Base-by-base conservation (phyloP, 2,888 invertebrate genomes). In the Neria commutata region DNA sequence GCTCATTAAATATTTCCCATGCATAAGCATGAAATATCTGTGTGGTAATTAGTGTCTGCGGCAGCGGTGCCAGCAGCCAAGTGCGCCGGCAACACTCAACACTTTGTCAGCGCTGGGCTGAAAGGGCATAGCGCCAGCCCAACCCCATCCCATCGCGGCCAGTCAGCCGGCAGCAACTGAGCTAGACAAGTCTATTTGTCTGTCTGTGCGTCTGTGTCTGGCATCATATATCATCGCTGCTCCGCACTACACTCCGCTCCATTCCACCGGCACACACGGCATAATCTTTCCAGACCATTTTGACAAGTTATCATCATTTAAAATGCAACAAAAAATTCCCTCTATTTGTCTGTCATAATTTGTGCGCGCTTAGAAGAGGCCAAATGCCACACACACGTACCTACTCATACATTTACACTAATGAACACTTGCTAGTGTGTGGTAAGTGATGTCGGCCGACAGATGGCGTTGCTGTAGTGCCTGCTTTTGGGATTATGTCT, bases 291-390 rank as follows among this genome's bases (percentile, higher is more conserved):
- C 67, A 72, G 67, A 73, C 70, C 69, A 71, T 75, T 73, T 75
- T 76, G 74, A 75, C 71, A 73, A 70, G 69, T 73, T 76, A 73
- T 75, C 75, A 76, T 74, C 65, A 42, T 42, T 42, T 42, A 42
- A 19, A 17, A 14, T 63, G 63, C 54, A 56, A 58, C 56, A 63
- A 55, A 59, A 62, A 63, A 65, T 65, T 61, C 62, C 51, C 51
- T 55, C 46, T 19, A 23, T 23, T 58, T 55, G 58, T 51, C 68
- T 71, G 68, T 72, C 72, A 72, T 72, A 71, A 72, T 70, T 67
- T 49, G 55, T 26, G 23, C 26, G 25, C 34, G 24, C 16, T 51
- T 60, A 52, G 49, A 42, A n/a, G 50, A 29, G 33, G 29, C n/a
- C 11, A 45, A 50, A 45, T 61, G 23, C 58, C 26, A 49, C 47